Evolutionary conservation across 2,797 vertebrate genomes (phyloP), one percentile per base, ranked within the genome.

Genomic region (Crocidura indochinensis): DNA sequence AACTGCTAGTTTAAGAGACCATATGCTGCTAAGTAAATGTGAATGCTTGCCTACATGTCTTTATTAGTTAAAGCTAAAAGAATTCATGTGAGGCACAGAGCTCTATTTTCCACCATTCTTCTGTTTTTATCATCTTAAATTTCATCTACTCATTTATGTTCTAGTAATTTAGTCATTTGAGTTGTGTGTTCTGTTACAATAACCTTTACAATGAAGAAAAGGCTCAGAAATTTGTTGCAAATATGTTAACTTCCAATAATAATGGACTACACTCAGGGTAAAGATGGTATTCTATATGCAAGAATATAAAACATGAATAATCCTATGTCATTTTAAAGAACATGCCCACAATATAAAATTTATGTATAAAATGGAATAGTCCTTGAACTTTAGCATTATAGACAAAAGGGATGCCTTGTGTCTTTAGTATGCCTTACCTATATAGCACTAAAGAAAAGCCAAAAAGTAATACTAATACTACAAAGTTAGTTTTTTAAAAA

Each of bases 11-110:
- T 47, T 14, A 62, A 88, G 7, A 24, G 15, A 22, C 20, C 69
- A 1, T 5, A n/a, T 71, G 88, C 20, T 7, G 1, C 1, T 46
- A 46, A n/a, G 2, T n/a, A 10, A 14, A 22, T 1, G 0, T 10
- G 3, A 38, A 7, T 14, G 12, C 53, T 56, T 77, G 44, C 10
- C 26, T 72, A 5, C 0, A 60, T 19, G 20, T 68, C 53, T 56
- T 60, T n/a, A 79, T 22, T 46, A 46, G 51, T 31, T 75, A 84
- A 75, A 71, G 19, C 24, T 46, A 17, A 80, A 38, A 65, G 73
- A n/a, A 38, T 15, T 79, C 44, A 69, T 31, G 2, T n/a, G 6
- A 2, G 7, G 17, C 2, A 56, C 24, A 71, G 47, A 51, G 67
- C 27, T 64, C 38, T 47, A 8, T 26, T 71, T 86, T 72, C 51